Evolutionary conservation across 2,113 vertebrate genomes (phyloP), one percentile per base, ranked within the genome.

Genomic region (Protobothrops flavoviridis): DNA sequence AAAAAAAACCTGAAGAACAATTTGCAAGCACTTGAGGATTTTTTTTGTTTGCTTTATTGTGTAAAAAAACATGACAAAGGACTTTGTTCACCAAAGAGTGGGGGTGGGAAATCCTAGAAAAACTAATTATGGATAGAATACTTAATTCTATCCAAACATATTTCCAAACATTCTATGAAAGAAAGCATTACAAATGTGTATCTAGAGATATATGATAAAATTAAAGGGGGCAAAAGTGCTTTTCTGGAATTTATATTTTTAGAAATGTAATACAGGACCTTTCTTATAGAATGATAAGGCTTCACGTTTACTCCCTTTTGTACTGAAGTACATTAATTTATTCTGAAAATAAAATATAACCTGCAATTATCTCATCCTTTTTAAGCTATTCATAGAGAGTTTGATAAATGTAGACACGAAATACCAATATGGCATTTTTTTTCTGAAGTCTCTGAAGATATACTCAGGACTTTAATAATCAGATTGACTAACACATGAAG

Each of bases 1-100:
- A 95, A 89, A 91, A 95, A 91, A 95, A 12, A 53, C 93, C 94
- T 91, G n/a, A 94, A 92, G 93, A 64, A 93, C 90, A 85, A 94
- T 59, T 92, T 1, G 0, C 69, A 92, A 95, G 53, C 85, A 95
- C 88, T 93, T 92, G 92, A 95, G 74, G 39, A 89, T 89, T 96
- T 56, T 50, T 12, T 23, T 96, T 9, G 2, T 53, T 15, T 56
- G 33, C 33, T 59, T 95, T 95, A 94, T 91, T 94, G 29, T 93
- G 93, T 92, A 88, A 93, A 87, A 85, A 64, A 85, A 5, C 57
- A 64, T 91, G 45, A 74, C 95, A 92, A 50, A 56, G 20, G 69
- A 23, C 9, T 81, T 55, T 48, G 90, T 55, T 88, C 69, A 12
- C 85, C 92, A 92, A 94, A 45, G 52, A 91, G 6, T 5, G 85